phyloP scores from a whole-genome alignment of 2,797 vertebrate species.

The Sphenodon punctatus region DNA sequence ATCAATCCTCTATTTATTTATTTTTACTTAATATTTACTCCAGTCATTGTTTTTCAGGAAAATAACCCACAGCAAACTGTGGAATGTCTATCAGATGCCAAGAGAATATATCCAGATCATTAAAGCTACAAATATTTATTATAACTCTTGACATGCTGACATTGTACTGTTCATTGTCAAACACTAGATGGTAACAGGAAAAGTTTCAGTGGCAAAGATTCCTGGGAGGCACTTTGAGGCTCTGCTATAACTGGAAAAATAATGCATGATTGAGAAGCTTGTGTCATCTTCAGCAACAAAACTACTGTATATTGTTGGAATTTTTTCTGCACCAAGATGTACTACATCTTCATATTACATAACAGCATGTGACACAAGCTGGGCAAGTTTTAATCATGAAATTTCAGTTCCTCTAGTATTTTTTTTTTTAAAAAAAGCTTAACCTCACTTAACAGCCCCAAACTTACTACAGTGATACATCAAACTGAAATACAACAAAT shows the following conservation, averaged over 20 bases:
- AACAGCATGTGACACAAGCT: background rate
- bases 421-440: background rate
- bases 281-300: background rate
- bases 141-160: background rate
- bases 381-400: background rate
- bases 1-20: background rate
- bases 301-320: background rate
- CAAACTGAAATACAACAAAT: background rate
- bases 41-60: background rate
- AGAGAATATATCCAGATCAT: background rate
- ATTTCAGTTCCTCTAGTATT: background rate
- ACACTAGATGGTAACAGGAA: background rate
- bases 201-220: conserved; percentile 1
- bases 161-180: background rate
- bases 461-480: background rate
- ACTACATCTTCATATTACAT: background rate
- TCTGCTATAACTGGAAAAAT: background rate
- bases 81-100: background rate
- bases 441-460: background rate
- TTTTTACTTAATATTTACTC: background rate
- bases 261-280: accelerated
- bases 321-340: background rate
- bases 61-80: background rate
- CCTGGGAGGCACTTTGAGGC: background rate
- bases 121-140: background rate